These are phyloP conservation scores for Catharus bicknelli DNA, from an alignment of 2,113 vertebrate genomes.

Conservation along the genomic window DNA sequence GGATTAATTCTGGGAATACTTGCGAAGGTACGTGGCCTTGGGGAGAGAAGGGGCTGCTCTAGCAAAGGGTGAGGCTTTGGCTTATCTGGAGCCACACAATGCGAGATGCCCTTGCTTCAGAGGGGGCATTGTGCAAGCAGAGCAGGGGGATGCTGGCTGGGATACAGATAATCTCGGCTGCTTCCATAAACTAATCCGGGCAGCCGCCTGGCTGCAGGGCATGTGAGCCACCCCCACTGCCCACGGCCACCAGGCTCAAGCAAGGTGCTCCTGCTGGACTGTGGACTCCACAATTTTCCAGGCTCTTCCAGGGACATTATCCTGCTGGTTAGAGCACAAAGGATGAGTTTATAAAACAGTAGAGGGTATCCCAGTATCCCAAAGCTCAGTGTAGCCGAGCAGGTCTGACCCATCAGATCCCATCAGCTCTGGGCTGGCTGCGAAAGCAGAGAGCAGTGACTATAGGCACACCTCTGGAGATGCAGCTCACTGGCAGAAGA, in stretches of 20 bases:
- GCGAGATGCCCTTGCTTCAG: background rate
- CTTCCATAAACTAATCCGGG: background rate
- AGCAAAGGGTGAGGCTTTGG: background rate
- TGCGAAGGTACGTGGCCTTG: background rate
- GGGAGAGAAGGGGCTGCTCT: background rate
- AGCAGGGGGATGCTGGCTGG: background rate
- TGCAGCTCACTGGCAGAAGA: background rate
- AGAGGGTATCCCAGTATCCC: background rate
- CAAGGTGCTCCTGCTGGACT: background rate
- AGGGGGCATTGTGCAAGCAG: slow-evolving; percentile 12
- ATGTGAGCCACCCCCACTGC: background rate
- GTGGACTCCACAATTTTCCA: background rate
- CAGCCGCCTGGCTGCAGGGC: fast-evolving
- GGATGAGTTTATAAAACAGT: background rate
- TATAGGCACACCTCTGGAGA: background rate
- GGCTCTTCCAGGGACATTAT: background rate
- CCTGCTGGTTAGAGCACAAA: background rate
- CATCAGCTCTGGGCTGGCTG: background rate
- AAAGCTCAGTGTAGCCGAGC: background rate
- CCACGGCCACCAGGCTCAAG: background rate
- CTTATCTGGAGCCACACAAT: slow-evolving; percentile 45
- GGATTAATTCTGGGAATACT: background rate
- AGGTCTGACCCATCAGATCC: background rate
- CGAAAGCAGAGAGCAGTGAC: background rate
- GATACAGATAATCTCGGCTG: background rate